Conservation (phyloP, 2,113 vertebrate genomes). For the Neolamprologus toae region DNA sequence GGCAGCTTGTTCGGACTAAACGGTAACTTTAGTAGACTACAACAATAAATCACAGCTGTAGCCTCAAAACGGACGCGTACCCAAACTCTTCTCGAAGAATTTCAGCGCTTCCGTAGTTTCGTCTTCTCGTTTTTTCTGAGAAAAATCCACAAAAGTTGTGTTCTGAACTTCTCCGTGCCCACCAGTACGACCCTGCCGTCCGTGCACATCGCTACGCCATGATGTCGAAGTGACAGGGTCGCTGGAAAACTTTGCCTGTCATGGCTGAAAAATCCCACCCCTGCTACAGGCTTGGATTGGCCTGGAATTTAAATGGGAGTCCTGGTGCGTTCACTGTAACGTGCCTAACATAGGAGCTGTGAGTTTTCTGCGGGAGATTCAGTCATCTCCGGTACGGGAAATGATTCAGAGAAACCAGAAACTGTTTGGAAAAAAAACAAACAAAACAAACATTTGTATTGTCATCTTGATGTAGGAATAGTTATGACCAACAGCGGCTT, state of each 20-base stretch:
- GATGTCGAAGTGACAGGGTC: slow-evolving; percentile 58
- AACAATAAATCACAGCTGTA: not conserved
- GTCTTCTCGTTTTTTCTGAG: not conserved
- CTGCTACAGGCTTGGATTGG: slow-evolving; percentile 24
- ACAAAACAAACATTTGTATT: not conserved
- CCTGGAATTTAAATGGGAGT: not conserved
- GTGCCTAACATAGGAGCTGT: not conserved
- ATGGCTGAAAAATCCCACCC: slow-evolving; percentile 56
- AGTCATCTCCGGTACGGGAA: not conserved
- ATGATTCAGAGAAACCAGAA: not conserved
- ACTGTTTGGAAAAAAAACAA: not conserved
- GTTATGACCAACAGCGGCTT: not conserved
- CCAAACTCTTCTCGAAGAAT: not conserved
- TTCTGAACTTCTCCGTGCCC: slow-evolving; percentile 25
- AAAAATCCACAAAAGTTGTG: not conserved
- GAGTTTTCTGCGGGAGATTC: not conserved
- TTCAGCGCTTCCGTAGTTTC: not conserved
- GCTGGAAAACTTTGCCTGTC: slow-evolving; percentile 60
- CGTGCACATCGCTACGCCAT: slow-evolving; percentile 70
- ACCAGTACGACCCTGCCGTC: not conserved
- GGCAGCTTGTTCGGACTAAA: not conserved
- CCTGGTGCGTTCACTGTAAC: not conserved
- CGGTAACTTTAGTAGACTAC: not conserved
- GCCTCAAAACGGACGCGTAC: slow-evolving; percentile 11
- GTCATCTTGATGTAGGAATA: not conserved